phyloP scores from a whole-genome alignment of 2,888 invertebrate genomes.

The Platycheirus albimanus region DNA sequence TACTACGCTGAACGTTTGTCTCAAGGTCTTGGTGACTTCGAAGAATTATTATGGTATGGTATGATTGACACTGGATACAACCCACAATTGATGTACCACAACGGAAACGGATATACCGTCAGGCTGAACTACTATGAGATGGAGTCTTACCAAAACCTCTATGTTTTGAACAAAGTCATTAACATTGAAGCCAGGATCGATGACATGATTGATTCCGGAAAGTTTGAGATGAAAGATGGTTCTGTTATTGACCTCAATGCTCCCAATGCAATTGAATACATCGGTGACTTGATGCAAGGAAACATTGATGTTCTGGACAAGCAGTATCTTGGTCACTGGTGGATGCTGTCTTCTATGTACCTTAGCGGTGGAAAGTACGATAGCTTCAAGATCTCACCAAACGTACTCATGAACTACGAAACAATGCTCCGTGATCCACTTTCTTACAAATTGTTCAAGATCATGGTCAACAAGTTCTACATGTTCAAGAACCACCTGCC shows the following conservation, averaged over 20 bases:
- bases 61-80: conserved; percentile 86
- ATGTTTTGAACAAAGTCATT: conserved; percentile 77
- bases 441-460: conserved; percentile 88
- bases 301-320: conserved; percentile 82
- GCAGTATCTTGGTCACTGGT: conserved; percentile 78
- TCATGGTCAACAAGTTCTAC: conserved; percentile 85
- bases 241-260: conserved; percentile 78
- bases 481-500: conserved; percentile 85
- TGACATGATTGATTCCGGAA: conserved; percentile 83
- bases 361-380: conserved; percentile 77
- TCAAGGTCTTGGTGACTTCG: conserved; percentile 86
- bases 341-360: conserved; percentile 77
- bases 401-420: conserved; percentile 86
- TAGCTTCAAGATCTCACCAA: conserved; percentile 83
- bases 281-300: conserved; percentile 85
- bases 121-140: conserved; percentile 85
- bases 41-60: conserved; percentile 84
- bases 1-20: conserved; percentile 88
- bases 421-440: conserved; percentile 89
- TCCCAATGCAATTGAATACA: conserved; percentile 83
- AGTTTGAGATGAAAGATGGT: conserved; percentile 78
- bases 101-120: conserved; percentile 86
- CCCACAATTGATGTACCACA: conserved; percentile 86
- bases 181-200: conserved; percentile 82
- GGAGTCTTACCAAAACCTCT: conserved; percentile 82